Evolutionary conservation across 2,888 invertebrate genomes (phyloP).

Genomic region (Netelia fuscicornis): DNA sequence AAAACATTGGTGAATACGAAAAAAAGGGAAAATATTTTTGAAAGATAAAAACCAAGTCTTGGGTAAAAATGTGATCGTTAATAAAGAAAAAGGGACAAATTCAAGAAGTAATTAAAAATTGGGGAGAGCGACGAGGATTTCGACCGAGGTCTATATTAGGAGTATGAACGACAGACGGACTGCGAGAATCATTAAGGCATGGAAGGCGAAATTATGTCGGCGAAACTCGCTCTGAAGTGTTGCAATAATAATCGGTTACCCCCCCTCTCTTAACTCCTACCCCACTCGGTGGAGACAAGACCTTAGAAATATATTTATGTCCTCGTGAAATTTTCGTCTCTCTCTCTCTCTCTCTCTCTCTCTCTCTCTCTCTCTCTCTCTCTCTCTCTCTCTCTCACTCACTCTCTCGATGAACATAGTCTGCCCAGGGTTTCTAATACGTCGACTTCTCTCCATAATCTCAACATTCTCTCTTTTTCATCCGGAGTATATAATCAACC

Average conservation of each 20-base stretch:
- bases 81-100: not conserved
- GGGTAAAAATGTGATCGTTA: too few species aligned
- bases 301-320: constrained; percentile 30
- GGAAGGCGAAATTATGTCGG: constrained; percentile 5
- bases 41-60: too few species aligned
- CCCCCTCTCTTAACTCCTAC: too few species aligned
- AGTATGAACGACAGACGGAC: not conserved
- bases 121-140: constrained; percentile 60
- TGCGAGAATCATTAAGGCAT: constrained; percentile 29
- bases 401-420: not conserved
- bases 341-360: not conserved
- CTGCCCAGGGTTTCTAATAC: not conserved
- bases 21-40: too few species aligned
- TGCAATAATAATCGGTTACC: constrained; percentile 39
- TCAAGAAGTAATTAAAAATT: constrained; percentile 15
- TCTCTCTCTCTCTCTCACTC: too few species aligned
- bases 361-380: too few species aligned
- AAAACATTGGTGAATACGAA: too few species aligned
- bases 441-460: not conserved
- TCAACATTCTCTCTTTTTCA: not conserved
- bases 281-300: not conserved
- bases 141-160: not conserved
- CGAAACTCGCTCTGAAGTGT: constrained; percentile 15
- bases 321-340: constrained; percentile 16
- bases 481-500: constrained; percentile 68